These are phyloP conservation scores for Heterotis niloticus DNA, from an alignment of 2,113 vertebrate genomes.

Conservation along the genomic window DNA sequence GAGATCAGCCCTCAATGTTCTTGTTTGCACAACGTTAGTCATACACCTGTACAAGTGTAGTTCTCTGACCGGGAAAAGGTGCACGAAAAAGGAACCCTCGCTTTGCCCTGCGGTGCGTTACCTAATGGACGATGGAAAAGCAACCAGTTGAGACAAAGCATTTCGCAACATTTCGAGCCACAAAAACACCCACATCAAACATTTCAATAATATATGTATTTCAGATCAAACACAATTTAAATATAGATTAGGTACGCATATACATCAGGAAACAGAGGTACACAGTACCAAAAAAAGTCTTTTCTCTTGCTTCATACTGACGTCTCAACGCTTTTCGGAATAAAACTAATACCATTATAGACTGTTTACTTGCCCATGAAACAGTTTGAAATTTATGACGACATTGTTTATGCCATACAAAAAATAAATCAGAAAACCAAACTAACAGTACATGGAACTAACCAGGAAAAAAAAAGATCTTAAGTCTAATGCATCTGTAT, in stretches of 20 bases:
- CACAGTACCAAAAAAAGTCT: constrained; percentile 96
- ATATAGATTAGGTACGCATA: constrained; percentile 97
- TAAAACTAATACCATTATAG: constrained; percentile 58
- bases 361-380: constrained; percentile 55
- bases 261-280: constrained; percentile 92
- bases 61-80: no score
- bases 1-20: no score
- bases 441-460: constrained; percentile 52
- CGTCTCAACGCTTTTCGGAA: constrained; percentile 69
- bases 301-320: constrained; percentile 72
- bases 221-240: constrained; percentile 99
- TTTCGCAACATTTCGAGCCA: background rate
- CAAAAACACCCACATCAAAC: constrained; percentile 51
- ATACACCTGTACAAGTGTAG: no score
- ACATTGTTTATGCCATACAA: constrained; percentile 50
- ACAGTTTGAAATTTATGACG: constrained; percentile 61
- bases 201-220: constrained; percentile 84
- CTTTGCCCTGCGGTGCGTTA: no score
- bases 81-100: no score
- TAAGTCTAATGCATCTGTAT: constrained; percentile 51
- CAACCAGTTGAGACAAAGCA: no score
- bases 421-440: constrained; percentile 45
- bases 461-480: constrained; percentile 62
- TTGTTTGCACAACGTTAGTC: no score
- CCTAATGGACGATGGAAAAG: no score